Percentiles rank a stretch among this genome's conserved stretches.
These are phyloP conservation scores for Drosophila kambysellisi DNA, from an alignment of 2,888 invertebrate species.

Conservation along the genomic window DNA sequence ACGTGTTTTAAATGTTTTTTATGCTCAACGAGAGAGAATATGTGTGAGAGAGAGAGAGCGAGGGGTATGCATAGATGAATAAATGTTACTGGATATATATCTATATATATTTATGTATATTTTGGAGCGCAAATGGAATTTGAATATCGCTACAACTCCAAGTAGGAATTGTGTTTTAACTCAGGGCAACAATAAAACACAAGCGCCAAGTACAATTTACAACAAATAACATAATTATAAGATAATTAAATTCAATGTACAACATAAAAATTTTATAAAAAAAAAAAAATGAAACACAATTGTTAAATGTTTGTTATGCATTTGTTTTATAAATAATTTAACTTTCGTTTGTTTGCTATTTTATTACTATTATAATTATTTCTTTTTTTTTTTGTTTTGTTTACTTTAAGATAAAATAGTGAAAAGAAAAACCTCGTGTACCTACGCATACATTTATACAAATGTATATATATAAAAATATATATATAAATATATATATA, in stretches of 20 bases:
- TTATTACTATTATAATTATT: constrained; percentile 22
- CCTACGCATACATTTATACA: constrained; percentile 58
- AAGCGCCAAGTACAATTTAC: constrained; percentile 72
- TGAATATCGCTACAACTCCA: constrained; percentile 26
- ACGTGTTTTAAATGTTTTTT: constrained; percentile 54
- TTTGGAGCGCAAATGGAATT: constrained; percentile 50
- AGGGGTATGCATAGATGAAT: constrained; percentile 43
- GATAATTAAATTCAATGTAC: constrained; percentile 30
- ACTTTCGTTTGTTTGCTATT: constrained; percentile 25
- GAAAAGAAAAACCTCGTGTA: constrained; percentile 69
- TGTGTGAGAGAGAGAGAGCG: not conserved
- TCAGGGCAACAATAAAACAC: constrained; percentile 39
- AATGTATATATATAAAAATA: constrained; percentile 10
- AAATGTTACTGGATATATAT: constrained; percentile 24
- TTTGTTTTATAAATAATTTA: constrained; percentile 60
- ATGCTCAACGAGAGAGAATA: constrained; percentile 34
- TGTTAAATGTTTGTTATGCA: constrained; percentile 80
- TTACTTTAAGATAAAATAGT: constrained; percentile 60
- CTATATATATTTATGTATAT: constrained; percentile 1
- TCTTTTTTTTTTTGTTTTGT: constrained; percentile 44
- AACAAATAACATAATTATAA: constrained; percentile 35
- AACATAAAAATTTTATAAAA: constrained; percentile 14
- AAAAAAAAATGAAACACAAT: constrained; percentile 25
- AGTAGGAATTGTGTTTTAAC: constrained; percentile 28
- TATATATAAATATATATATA: constrained; percentile 19